Evolutionary conservation across 2,797 vertebrate genomes (phyloP).

Genomic region (Catharus ustulatus): DNA sequence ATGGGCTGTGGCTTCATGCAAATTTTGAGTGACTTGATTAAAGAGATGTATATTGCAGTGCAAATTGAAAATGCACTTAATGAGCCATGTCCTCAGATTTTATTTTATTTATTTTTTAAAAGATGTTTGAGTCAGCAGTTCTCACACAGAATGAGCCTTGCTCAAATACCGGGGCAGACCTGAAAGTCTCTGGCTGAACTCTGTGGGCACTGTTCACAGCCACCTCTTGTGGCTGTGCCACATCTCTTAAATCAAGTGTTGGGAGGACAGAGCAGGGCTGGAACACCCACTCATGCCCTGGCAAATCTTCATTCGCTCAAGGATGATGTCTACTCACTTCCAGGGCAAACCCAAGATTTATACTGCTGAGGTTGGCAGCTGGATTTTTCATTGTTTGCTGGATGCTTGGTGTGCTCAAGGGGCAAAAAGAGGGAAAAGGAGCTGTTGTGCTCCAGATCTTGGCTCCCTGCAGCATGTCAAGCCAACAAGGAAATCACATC

Average conservation of each 20-base stretch:
- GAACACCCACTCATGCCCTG: background rate
- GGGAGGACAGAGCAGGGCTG: background rate
- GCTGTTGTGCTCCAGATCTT: background rate
- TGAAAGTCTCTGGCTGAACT: background rate
- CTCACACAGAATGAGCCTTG: background rate
- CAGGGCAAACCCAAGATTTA: background rate
- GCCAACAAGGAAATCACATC: background rate
- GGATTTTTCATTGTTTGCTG: background rate
- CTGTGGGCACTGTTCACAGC: background rate
- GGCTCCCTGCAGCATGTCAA: background rate
- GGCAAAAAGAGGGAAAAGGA: background rate
- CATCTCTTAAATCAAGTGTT: background rate
- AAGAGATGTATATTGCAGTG: background rate
- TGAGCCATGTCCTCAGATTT: background rate
- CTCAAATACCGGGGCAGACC: background rate
- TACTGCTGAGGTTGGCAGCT: background rate
- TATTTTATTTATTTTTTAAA: fast-evolving
- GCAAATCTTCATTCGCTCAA: background rate
- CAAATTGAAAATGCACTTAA: background rate
- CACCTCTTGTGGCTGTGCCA: background rate
- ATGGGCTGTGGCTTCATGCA: background rate
- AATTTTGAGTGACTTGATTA: background rate
- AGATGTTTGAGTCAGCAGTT: background rate
- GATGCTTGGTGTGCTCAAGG: background rate
- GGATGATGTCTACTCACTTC: background rate